A percentile compares a stretch with the other conserved stretches of the same genome.
These are phyloP conservation scores for Promerops cafer DNA, from an alignment of 2,113 vertebrate species.

Conservation along the genomic window DNA sequence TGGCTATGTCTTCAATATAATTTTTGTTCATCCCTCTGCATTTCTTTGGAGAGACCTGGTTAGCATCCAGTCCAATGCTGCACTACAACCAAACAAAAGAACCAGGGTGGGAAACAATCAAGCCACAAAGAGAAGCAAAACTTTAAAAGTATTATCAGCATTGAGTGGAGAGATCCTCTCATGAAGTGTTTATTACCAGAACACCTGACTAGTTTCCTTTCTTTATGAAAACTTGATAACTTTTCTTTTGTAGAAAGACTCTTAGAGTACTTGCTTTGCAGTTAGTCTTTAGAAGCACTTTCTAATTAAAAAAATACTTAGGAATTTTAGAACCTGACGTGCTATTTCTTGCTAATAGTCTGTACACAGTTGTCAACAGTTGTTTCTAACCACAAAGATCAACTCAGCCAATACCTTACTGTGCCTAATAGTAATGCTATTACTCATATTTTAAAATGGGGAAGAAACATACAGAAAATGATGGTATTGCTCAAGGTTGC, in stretches of 20 bases:
- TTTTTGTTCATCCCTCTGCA: slow-evolving; percentile 71
- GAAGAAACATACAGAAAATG: neutral
- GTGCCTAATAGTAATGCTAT: neutral
- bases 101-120: slow-evolving; percentile 3
- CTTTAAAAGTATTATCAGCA: neutral
- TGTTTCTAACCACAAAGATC: neutral
- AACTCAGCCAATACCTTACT: neutral
- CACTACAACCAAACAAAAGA: slow-evolving; percentile 71
- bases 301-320: neutral
- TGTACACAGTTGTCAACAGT: neutral
- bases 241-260: neutral
- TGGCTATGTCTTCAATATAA: slow-evolving; percentile 82
- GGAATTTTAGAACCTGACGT: neutral
- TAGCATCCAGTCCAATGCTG: slow-evolving; percentile 74
- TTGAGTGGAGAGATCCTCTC: neutral
- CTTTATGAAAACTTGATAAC: neutral
- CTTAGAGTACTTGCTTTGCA: neutral
- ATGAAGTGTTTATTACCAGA: neutral
- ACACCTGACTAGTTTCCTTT: neutral
- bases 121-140: neutral
- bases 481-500: neutral
- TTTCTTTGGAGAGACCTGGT: slow-evolving; percentile 53
- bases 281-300: neutral
- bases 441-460: neutral
- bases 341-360: neutral